Base-by-base conservation (phyloP, 2,797 vertebrate genomes). In the Etheostoma nigrum region DNA sequence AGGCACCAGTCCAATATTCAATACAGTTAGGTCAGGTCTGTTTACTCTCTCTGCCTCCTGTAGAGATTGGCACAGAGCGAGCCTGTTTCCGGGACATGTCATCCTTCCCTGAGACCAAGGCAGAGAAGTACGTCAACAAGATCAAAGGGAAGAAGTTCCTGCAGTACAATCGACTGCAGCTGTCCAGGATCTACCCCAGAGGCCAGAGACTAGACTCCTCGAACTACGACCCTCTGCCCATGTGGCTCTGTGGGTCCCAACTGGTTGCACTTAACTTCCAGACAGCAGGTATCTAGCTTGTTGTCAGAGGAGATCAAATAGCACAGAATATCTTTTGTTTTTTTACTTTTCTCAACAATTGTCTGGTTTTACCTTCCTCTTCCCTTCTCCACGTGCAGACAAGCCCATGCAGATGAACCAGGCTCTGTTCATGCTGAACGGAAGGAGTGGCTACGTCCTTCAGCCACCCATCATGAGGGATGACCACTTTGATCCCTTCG, bases 391-490 rank as follows among this genome's bases (percentile, higher is more conserved):
- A 1, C 2, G 0, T 72, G 36, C 92, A 99, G 98, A 99, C 84
- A 99, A 99, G 85, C 98, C 98, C 68, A 99, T 99, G 98, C 98
- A 99, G 95, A 98, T 99, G 97, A 99, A 99, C 92, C 98, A 99
- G 94, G 97, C 98, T 13, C 92, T 99, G 72, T 99, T 99, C 92
- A 96, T 97, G 96, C 92, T 97, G 27, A 97, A 96, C 0, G 97
- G 98, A 14, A 94, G 94, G 79, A 98, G 97, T 1, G 98, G 98
- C 45, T 99, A 98, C 0, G 97, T 99, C 75, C 93, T 99, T 78
- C 98, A 99, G 91, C 97, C 98, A 0, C 19, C 92, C 78, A 95
- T 97, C 93, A 99, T 99, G 98, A 95, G 98, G 67, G 98, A 99
- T 0, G 98, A 99, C 54, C 85, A 27, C 94, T 99, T 99, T 1